Evolutionary conservation across 2,888 invertebrate species (phyloP).

Genomic region (Kuschelorhynchus macadamiae): DNA sequence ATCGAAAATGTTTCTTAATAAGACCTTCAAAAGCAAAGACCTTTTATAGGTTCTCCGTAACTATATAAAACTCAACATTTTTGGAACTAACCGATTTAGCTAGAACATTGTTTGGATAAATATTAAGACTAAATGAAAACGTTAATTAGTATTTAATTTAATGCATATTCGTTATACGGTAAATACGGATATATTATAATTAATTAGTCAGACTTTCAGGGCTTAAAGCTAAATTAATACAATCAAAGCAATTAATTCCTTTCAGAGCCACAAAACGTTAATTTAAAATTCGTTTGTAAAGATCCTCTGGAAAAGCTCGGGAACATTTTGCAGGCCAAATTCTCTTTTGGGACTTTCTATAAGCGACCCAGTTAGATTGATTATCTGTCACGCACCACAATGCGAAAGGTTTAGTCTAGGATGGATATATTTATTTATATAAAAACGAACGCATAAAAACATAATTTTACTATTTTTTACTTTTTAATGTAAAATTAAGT

Average conservation of each 20-base stretch:
- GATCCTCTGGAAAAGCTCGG: slow-evolving; percentile 33
- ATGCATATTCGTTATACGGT: too few species aligned
- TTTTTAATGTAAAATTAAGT: background rate
- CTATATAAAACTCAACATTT: too few species aligned
- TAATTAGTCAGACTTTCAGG: slow-evolving; percentile 12
- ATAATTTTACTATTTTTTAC: background rate
- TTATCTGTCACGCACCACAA: slow-evolving; percentile 40
- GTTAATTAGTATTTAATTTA: too few species aligned
- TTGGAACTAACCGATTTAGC: too few species aligned
- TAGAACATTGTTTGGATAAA: too few species aligned
- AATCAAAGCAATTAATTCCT: slow-evolving; percentile 38
- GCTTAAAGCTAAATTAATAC: slow-evolving; percentile 33
- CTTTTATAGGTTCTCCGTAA: too few species aligned
- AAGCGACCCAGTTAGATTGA: slow-evolving; percentile 39
- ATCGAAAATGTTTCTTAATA: too few species aligned
- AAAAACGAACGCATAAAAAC: slow-evolving; percentile 4
- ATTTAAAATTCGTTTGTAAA: slow-evolving; percentile 43
- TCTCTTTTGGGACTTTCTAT: slow-evolving; percentile 37
- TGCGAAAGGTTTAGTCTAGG: slow-evolving; percentile 35
- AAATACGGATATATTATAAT: slow-evolving; percentile 1
- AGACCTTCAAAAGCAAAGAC: too few species aligned
- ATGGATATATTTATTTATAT: slow-evolving; percentile 36
- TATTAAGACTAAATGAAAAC: too few species aligned
- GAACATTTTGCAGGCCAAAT: slow-evolving; percentile 23
- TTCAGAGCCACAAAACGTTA: slow-evolving; percentile 38